Evolutionary conservation across 2,888 invertebrate species (phyloP).

Genomic region (Orchesellides sinensis): DNA sequence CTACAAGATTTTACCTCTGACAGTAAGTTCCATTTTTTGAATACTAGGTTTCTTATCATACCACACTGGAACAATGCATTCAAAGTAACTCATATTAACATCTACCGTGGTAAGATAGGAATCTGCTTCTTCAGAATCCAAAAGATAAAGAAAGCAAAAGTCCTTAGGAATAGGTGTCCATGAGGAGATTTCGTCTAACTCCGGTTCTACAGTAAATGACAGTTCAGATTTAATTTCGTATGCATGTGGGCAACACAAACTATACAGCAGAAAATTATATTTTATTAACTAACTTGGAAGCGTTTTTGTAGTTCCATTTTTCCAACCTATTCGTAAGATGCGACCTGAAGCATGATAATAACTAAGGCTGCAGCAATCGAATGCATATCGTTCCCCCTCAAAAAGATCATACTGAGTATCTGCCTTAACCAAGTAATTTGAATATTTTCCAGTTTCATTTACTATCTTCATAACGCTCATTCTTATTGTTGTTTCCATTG

Average conservation of each 20-base stretch:
- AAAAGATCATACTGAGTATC: not conserved
- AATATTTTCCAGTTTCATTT: not conserved
- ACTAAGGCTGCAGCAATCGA: constrained; percentile 33
- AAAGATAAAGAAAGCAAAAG: constrained; percentile 8
- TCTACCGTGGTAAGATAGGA: constrained; percentile 1
- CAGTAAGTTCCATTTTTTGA: not conserved
- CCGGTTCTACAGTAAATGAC: constrained; percentile 15
- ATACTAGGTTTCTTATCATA: not conserved
- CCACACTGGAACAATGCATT: constrained; percentile 48
- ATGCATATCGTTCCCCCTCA: constrained; percentile 1
- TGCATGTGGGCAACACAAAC: not conserved
- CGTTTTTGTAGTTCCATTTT: constrained; percentile 33
- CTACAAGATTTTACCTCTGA: too few species aligned
- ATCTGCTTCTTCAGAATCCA: constrained; percentile 5
- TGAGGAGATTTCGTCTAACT: not conserved
- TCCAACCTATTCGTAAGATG: constrained; percentile 30
- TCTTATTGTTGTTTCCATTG: not conserved
- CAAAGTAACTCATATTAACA: constrained; percentile 22
- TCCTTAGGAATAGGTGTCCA: not conserved
- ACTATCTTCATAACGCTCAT: not conserved
- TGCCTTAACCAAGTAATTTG: not conserved
- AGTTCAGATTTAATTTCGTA: too few species aligned
- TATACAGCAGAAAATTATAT: not conserved
- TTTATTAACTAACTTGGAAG: not conserved
- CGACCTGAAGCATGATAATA: constrained; percentile 35